Base-by-base conservation (phyloP, 2,888 invertebrate genomes). In the Glomeris marginata region DNA sequence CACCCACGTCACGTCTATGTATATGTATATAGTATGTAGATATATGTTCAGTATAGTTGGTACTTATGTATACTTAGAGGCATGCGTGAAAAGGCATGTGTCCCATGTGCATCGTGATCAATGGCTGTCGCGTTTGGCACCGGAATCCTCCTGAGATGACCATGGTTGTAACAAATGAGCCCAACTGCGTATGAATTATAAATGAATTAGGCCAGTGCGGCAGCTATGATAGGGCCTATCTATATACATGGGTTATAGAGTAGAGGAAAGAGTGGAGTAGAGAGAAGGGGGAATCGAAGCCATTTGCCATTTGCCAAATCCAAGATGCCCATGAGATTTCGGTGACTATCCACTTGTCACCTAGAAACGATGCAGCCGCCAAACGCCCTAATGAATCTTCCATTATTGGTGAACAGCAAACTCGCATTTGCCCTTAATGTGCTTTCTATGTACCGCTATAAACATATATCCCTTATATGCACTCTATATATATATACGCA, bases 401-500 rank as follows among this genome's bases (percentile, higher is more conserved):
- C 50, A 50, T 50, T 50, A 50, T 22, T 28, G 11, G 45, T 41
- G 44, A 51, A 53, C 53, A 53, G 21, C 45, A 51, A 53, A 53
- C 51, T 36, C 41, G 56, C 58, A 58, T 58, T 60, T 58, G 57
- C 57, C 58, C 57, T 60, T 60, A 60, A 60, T 60, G 60, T 57
- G 59, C 58, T 60, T 60, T 60, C 58, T 56, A 54, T 60, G 60
- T 60, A 58, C 58, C 57, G 3, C 28, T 28, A 28, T 28, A 28
- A 28, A 28, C 8, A 28, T 28, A 28, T 28, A 28, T 28, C 3
- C 28, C 8, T 3, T 28, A 28, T 28, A 28, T n/a, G n/a, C n/a
- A n/a, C n/a, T n/a, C n/a, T n/a, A n/a, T n/a, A n/a, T n/a, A n/a
- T n/a, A n/a, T n/a, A n/a, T n/a, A n/a, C n/a, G n/a, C n/a, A n/a